Evolutionary conservation across 2,797 vertebrate species (phyloP).

Genomic region (Heliangelus exortis): DNA sequence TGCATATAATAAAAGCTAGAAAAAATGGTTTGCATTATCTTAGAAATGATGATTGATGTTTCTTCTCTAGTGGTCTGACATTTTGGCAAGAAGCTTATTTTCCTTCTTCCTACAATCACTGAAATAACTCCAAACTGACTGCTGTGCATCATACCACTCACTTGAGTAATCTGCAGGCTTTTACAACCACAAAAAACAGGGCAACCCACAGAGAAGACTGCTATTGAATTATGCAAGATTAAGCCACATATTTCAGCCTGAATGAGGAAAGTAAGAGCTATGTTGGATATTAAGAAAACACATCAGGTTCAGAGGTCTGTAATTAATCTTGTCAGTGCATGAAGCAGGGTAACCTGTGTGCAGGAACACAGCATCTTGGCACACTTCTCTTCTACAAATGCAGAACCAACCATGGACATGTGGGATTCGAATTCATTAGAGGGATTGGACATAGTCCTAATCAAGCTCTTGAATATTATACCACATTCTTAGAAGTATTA

Average conservation of each 20-base stretch:
- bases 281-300: conserved; percentile 68
- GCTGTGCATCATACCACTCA: neutral
- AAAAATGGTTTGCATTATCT: neutral
- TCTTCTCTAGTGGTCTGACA: neutral
- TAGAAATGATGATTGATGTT: neutral
- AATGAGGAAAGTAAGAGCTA: conserved; percentile 46
- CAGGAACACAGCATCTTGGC: conserved; percentile 15
- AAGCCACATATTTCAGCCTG: conserved; percentile 56
- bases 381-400: neutral
- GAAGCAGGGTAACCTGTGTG: neutral
- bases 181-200: conserved; percentile 41
- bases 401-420: neutral
- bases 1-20: neutral
- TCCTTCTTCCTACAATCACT: neutral
- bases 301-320: conserved; percentile 69
- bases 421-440: conserved; percentile 57
- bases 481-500: conserved; percentile 52
- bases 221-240: conserved; percentile 66
- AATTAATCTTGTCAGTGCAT: conserved; percentile 76
- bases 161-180: conserved; percentile 21
- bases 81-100: neutral
- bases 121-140: conserved; percentile 22
- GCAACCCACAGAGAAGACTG: conserved; percentile 41
- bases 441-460: neutral
- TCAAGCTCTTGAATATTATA: conserved; percentile 39